phyloP scores from a whole-genome alignment of 2,888 invertebrate species.

The Tenthredo distinguenda region DNA sequence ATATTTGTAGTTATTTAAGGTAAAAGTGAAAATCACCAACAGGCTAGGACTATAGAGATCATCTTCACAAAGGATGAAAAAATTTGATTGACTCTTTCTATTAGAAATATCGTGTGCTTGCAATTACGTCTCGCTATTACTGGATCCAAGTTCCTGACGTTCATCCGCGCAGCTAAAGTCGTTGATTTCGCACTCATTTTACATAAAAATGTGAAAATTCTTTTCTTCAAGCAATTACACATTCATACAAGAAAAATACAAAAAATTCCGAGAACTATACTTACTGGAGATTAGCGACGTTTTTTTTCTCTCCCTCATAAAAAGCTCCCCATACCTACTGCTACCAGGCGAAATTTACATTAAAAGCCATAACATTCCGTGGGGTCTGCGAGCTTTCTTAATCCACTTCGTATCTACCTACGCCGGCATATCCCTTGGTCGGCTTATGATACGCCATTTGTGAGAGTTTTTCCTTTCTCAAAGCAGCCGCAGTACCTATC shows the following conservation, averaged over 20 bases:
- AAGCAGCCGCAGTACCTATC: neutral
- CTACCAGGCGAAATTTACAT: constrained; percentile 19
- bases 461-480: constrained; percentile 44
- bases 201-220: neutral
- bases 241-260: neutral
- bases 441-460: constrained; percentile 46
- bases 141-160: neutral
- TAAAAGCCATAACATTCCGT: neutral
- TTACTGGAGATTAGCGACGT: neutral
- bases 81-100: neutral
- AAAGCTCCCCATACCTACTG: neutral
- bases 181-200: neutral
- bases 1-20: neutral
- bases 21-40: neutral
- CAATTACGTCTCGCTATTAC: neutral
- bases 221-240: neutral
- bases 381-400: constrained; percentile 32
- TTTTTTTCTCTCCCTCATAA: neutral
- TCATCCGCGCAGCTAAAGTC: neutral
- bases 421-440: constrained; percentile 13
- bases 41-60: neutral
- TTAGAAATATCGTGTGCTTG: neutral
- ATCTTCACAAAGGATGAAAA: neutral
- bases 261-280: neutral
- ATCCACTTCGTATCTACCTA: constrained; percentile 32